Evolutionary conservation across 2,797 vertebrate genomes (phyloP), one percentile per base, ranked within the genome.

Genomic region (Helostoma temminkii): DNA sequence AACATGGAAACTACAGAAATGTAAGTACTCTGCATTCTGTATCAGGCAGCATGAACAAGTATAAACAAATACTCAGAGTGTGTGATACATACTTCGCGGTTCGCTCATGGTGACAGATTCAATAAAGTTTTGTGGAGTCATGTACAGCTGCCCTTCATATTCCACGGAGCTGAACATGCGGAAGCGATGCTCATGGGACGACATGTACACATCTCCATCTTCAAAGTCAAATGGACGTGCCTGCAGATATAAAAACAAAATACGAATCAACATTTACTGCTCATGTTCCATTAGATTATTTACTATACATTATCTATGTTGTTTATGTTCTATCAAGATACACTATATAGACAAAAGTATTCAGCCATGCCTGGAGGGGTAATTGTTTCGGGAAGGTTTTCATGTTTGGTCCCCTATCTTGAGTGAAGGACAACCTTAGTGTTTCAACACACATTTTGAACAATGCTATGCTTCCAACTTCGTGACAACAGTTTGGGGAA

Each of bases 41-140:
- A 3, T 9, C 25, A 18, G 1, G 3, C 14, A n/a, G n/a, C 21
- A 21, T 28, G 1, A 60, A 48, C 21, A 22, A 28, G 6, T 25
- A 43, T 12, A 7, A 43, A 61, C 39, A 18, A 1, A 37, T 1
- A 56, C 54, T 41, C 19, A 41, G 22, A 45, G 18, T 24, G 0
- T 25, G 42, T 48, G 18, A 62, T 60, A 90, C 93, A 5, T 90
- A 98, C 98, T 53, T 88, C 92, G 95, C 12, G 97, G 97, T 82
- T 98, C 95, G 79, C 96, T 96, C 88, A 93, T 98, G 80, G 96
- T 97, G 78, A 99, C 96, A 7, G 97, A 95, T 90, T 97, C 94
- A 45, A 99, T 97, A 90, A 99, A 99, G 92, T 98, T 97, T 54
- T 94, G 93, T 0, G 98, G 97, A 46, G 98, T 98, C 98, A 99